These are phyloP conservation scores for Bombyx mori DNA, from an alignment of 1,140 invertebrate species.

Conservation along the genomic window ASM3026992v2 NC_085112.1:3391501-3392000, in stretches of 20 bases:
- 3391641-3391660: too few species aligned
- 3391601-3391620: too few species aligned
- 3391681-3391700: conserved; percentile 3
- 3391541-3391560: too few species aligned
- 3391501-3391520: too few species aligned
- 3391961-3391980: too few species aligned
- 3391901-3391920: neutral
- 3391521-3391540: too few species aligned
- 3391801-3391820: conserved; percentile 7
- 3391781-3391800: conserved; percentile 33
- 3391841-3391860: neutral
- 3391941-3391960: too few species aligned
- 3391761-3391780: conserved; percentile 8
- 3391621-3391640: too few species aligned
- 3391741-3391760: conserved; percentile 25
- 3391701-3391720: conserved; percentile 2
- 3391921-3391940: too few species aligned
- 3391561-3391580: too few species aligned
- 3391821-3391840: neutral
- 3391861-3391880: neutral
- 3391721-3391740: conserved; percentile 22
- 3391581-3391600: too few species aligned
- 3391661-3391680: neutral
- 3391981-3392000: too few species aligned
- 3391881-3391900: neutral